These are phyloP conservation scores for Aplochiton taeniatus DNA, from an alignment of 2,797 vertebrate genomes.

Conservation along the genomic window DNA sequence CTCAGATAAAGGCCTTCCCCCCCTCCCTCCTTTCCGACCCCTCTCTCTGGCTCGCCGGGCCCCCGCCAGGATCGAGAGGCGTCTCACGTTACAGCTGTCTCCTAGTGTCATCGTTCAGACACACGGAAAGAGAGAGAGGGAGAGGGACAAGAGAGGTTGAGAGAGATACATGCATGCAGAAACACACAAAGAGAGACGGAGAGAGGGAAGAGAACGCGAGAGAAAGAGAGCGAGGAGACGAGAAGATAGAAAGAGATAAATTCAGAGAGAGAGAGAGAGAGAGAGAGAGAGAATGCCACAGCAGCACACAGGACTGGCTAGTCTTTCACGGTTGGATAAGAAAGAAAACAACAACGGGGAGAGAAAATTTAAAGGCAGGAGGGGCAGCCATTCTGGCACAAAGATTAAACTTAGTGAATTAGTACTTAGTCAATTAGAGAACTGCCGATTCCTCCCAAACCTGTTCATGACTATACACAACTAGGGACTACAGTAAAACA, in stretches of 20 bases:
- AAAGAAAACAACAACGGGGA: constrained; percentile 54
- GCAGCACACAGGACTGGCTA: constrained; percentile 38
- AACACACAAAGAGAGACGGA: constrained; percentile 10
- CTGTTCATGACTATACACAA: too few species aligned
- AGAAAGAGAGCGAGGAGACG: neutral
- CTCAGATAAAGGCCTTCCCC: constrained; percentile 75
- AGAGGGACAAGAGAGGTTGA: constrained; percentile 27
- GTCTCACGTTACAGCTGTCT: constrained; percentile 81
- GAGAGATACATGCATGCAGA: neutral
- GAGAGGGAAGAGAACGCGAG: constrained; percentile 22
- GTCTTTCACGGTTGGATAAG: constrained; percentile 56
- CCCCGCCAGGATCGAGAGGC: constrained; percentile 75
- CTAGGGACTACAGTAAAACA: too few species aligned
- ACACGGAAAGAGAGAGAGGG: constrained; percentile 43
- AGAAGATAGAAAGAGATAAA: too few species aligned
- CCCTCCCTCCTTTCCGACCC: constrained; percentile 45
- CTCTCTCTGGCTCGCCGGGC: constrained; percentile 65
- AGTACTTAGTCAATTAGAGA: too few species aligned
- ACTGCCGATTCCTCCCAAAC: too few species aligned
- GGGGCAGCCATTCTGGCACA: constrained; percentile 27
- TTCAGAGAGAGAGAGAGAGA: neutral
- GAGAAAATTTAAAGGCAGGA: constrained; percentile 40
- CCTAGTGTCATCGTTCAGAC: constrained; percentile 77
- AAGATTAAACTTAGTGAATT: too few species aligned
- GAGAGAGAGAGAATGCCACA: constrained; percentile 57